Evolutionary conservation across 2,113 vertebrate species (phyloP).

Genomic region (Dipodomys ordii): DNA sequence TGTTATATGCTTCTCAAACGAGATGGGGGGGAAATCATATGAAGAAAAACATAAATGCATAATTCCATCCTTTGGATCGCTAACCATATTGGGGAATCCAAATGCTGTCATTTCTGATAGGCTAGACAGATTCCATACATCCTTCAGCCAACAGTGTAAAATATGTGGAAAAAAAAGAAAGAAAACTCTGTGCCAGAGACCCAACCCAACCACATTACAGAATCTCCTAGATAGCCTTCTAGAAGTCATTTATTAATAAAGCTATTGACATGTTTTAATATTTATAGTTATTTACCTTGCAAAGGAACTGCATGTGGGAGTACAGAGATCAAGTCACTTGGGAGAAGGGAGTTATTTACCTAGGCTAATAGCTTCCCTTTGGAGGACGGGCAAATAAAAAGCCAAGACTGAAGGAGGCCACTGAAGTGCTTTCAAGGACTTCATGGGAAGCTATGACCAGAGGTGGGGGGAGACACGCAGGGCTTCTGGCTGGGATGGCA

Average conservation of each 20-base stretch:
- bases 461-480: neutral
- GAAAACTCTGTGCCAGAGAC: neutral
- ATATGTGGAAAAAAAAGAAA: neutral
- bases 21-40: neutral
- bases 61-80: neutral
- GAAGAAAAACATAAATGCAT: neutral
- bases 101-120: neutral
- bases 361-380: constrained; percentile 76
- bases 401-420: neutral
- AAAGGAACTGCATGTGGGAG: constrained; percentile 82
- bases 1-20: neutral
- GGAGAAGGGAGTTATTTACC: constrained; percentile 74
- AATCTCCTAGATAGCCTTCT: constrained; percentile 8
- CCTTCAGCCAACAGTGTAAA: neutral
- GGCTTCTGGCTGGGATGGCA: neutral
- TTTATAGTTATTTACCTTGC: constrained; percentile 83
- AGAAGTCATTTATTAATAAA: constrained; percentile 83
- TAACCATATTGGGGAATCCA: neutral
- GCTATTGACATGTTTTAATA: constrained; percentile 82
- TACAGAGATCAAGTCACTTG: constrained; percentile 46
- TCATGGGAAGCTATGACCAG: rapidly evolving
- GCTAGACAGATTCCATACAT: neutral
- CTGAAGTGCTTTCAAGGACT: constrained; percentile 42
- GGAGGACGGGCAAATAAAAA: constrained; percentile 50
- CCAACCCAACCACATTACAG: neutral